Base-by-base conservation (phyloP, 2,113 vertebrate species). In the Oostethus manadensis region DNA sequence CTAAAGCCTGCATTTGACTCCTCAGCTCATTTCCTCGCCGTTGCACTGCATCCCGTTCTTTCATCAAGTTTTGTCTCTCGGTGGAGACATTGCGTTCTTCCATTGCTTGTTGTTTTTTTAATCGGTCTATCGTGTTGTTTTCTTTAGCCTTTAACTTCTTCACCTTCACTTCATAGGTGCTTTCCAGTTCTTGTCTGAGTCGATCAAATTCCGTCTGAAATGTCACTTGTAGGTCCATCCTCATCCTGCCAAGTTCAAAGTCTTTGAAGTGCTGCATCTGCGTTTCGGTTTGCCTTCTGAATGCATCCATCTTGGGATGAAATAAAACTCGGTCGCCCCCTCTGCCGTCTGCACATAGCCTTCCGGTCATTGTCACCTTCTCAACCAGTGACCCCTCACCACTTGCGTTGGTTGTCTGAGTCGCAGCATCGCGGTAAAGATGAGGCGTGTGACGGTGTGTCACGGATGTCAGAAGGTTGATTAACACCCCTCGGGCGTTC, bases 321-420 rank as follows among this genome's bases (percentile, higher is more conserved):
- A 93, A 78, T 10, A 92, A 90, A 51, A 90, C 83, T 0, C 84
- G 87, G 62, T 83, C 90, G 54, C 84, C 76, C 20, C 74, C 90
- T 8, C 77, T 88, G 60, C 83, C 74, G 53, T 62, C 84, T 62
- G 93, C 92, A 80, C 97, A 98, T 71, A 95, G 90, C 60, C 93
- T 90, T 76, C 98, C 94, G 42, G 97, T 95, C 77, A 92, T 76
- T 73, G 94, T 93, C 89, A 99, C 86, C 78, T 96, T 99, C 67
- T 93, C 91, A 26, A 89, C 92, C 21, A 97, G 90, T 15, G 93
- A 94, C 42, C 92, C 89, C 63, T 82, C 88, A 56, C 74, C 81
- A 49, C 65, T 77, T 48, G 78, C 62, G 3, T 77, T 66, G 45
- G 13, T 79, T 46, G 95, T 97, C 77, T 99, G 95, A 20, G 92